Conservation (phyloP, 2,113 vertebrate species). For the Rhegmatorhina hoffmannsi region DNA sequence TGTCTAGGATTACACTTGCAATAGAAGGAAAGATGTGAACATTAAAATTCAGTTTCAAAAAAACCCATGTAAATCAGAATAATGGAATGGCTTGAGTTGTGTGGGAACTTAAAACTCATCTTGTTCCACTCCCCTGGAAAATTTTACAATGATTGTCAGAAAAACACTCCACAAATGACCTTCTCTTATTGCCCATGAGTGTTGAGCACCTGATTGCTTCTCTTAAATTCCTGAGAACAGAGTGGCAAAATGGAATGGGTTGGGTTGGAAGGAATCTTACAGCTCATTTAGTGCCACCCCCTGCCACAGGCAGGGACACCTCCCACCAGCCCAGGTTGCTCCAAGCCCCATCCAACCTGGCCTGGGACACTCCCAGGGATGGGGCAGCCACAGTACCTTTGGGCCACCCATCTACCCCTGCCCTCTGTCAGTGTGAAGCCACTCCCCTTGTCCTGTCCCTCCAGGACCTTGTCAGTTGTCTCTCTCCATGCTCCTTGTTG, state of each 20-base stretch:
- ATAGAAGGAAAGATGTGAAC: not conserved
- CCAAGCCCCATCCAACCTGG: not conserved
- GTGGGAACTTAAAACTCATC: not conserved
- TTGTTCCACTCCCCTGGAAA: not conserved
- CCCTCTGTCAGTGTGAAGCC: too few species aligned
- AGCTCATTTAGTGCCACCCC: accelerated
- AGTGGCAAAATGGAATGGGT: not conserved
- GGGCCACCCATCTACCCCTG: too few species aligned
- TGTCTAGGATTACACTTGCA: not conserved
- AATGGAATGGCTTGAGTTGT: not conserved
- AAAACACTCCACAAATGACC: not conserved
- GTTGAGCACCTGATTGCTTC: not conserved
- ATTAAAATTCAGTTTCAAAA: not conserved
- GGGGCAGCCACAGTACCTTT: not conserved
- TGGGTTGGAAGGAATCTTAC: not conserved
- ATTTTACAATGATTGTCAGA: not conserved
- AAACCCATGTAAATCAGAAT: not conserved
- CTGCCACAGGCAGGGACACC: not conserved
- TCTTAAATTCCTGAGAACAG: not conserved
- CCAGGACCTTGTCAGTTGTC: too few species aligned
- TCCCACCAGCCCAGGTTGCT: accelerated
- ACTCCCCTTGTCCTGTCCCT: too few species aligned
- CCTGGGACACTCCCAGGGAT: not conserved
- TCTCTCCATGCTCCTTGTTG: too few species aligned
- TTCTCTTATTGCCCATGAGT: not conserved